Percentiles rank a stretch among this genome's conserved stretches.
Evolutionary conservation across 2,888 invertebrate genomes (phyloP).

Genomic region (Morinoia aosen): DNA sequence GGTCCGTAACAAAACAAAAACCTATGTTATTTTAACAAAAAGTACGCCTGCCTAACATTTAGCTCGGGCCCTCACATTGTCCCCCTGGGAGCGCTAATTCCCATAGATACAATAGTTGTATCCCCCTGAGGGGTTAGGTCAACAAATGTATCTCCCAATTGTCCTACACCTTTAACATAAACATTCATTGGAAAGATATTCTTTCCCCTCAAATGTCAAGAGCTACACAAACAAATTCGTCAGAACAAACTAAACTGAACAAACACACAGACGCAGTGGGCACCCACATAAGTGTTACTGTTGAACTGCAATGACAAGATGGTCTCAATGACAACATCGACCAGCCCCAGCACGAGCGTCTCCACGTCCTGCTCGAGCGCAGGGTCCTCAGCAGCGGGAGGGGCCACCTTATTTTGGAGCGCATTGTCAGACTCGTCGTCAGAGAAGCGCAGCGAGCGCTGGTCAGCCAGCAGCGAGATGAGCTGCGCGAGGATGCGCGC

Average conservation of each 20-base stretch:
- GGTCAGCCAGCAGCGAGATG: slow-evolving; percentile 71
- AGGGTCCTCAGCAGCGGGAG: slow-evolving; percentile 72
- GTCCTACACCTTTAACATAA: not conserved
- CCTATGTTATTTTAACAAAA: too few relatives aligned
- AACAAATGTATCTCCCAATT: not conserved
- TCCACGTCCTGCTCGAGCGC: slow-evolving; percentile 85
- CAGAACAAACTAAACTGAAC: not conserved
- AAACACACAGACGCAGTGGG: too few relatives aligned
- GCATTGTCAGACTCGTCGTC: not conserved
- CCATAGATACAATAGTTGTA: too few relatives aligned
- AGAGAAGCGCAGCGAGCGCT: slow-evolving; percentile 6
- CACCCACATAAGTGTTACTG: not conserved
- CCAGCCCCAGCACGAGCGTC: slow-evolving; percentile 83
- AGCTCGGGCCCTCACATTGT: too few relatives aligned
- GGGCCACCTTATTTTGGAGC: not conserved
- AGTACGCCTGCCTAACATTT: too few relatives aligned
- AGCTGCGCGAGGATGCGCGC: slow-evolving; percentile 90
- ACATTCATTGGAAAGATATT: not conserved
- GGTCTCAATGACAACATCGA: slow-evolving; percentile 89
- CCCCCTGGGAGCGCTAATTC: too few relatives aligned
- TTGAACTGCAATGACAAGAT: slow-evolving; percentile 83
- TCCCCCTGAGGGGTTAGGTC: too few relatives aligned
- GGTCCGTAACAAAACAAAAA: too few relatives aligned
- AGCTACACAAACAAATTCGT: not conserved
- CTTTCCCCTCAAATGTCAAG: not conserved